phyloP scores from a whole-genome alignment of 1,140 invertebrate genomes.

The Armadillidium nasatum region DNA sequence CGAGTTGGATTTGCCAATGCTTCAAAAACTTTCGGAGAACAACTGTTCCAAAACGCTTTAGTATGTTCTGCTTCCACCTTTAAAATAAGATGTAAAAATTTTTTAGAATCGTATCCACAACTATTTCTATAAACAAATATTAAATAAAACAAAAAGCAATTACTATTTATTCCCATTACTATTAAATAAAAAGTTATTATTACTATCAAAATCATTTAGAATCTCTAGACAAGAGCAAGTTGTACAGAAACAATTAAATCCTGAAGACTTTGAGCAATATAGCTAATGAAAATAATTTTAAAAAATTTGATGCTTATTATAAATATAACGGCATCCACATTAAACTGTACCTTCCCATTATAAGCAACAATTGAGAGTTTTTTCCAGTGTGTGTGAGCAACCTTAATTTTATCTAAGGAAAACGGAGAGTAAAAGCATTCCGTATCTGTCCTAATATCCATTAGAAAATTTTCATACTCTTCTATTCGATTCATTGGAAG shows the following conservation, averaged over 20 bases:
- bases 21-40: conserved; percentile 61
- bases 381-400: conserved; percentile 57
- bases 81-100: not conserved
- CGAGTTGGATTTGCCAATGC: conserved; percentile 62
- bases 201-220: no score
- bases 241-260: no score
- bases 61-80: conserved; percentile 64
- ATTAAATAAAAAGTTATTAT: no score
- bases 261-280: no score
- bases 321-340: no score
- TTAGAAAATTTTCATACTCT: conserved; percentile 26
- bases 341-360: conserved; percentile 49
- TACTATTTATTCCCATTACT: no score
- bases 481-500: conserved; percentile 27
- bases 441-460: conserved; percentile 9
- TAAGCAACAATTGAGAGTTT: conserved; percentile 59
- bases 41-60: conserved; percentile 67
- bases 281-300: no score
- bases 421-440: conserved; percentile 28
- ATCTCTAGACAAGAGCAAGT: no score
- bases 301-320: no score
- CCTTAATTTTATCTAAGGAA: conserved; percentile 36
- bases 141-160: no score
- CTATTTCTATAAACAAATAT: not conserved
- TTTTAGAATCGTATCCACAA: not conserved